Evolutionary conservation across 1,140 invertebrate genomes (phyloP).

Genomic region (Drosophila burlai): DNA sequence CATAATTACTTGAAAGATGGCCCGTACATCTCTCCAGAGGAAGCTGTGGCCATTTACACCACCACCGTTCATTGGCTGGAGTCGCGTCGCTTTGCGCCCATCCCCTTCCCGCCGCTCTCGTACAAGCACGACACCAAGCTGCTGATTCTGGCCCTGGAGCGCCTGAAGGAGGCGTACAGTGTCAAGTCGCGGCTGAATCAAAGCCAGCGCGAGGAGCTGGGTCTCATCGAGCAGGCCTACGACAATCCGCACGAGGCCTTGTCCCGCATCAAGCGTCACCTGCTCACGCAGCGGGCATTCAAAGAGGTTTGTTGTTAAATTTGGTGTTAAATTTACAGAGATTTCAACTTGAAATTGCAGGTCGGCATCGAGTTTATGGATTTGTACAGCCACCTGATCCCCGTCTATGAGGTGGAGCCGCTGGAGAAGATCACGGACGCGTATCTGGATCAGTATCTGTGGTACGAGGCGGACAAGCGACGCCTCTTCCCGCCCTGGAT

Average conservation of each 20-base stretch:
- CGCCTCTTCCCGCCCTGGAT: conserved; percentile 99
- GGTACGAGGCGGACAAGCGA: conserved; percentile 99
- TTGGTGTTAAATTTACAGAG: background rate
- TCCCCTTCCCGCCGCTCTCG: conserved; percentile 99
- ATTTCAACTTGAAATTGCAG: conserved; percentile 82
- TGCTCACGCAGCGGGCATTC: conserved; percentile 98
- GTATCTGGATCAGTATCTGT: conserved; percentile 99
- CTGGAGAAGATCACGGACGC: conserved; percentile 99
- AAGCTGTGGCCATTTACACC: conserved; percentile 99
- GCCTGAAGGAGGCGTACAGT: conserved; percentile 99
- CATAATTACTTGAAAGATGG: conserved; percentile 99
- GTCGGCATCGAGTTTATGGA: conserved; percentile 99
- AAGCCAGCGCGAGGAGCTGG: conserved; percentile 99
- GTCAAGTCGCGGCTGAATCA: conserved; percentile 99
- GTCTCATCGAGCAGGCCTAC: conserved; percentile 99
- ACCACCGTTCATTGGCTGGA: conserved; percentile 99
- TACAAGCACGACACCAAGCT: conserved; percentile 99
- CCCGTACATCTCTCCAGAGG: conserved; percentile 99
- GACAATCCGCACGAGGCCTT: conserved; percentile 99
- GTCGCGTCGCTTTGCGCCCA: conserved; percentile 98
- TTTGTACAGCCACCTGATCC: conserved; percentile 98
- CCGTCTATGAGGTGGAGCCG: conserved; percentile 99
- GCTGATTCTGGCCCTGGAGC: conserved; percentile 97
- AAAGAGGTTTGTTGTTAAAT: conserved; percentile 91
- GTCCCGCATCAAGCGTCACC: conserved; percentile 99